Evolutionary conservation across 2,113 vertebrate species (phyloP), one percentile per base, ranked within the genome.

Genomic region (Bubo bubo): DNA sequence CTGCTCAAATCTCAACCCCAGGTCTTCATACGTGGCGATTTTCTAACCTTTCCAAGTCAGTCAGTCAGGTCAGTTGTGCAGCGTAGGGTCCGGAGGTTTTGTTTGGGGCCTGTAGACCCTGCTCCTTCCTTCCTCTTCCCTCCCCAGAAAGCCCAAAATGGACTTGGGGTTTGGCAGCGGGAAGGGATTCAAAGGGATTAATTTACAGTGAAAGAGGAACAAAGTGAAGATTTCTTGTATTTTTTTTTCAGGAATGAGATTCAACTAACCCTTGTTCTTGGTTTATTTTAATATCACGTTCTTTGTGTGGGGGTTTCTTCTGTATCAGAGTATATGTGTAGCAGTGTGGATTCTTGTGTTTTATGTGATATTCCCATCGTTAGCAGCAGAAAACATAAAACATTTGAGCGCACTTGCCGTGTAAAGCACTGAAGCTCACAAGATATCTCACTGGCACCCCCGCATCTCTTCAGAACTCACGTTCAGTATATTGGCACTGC

Each of bases 401-500:
- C 9, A 5, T 6, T 10, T 37, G 64, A 74, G 56, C 27, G 1
- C 3, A 0, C 10, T 17, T 39, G 62, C 76, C 34, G 24, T 9
- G 8, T 30, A 9, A 32, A 41, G 50, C 45, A 17, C 22, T 24
- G 73, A 23, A 26, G 28, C 63, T 22, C 26, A 3, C 21, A 3
- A 0, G 9, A 4, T 17, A 2, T 62, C 49, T 53, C 20, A 0
- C 53, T 24, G 52, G 37, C 34, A 28, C 34, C 35, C 8, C 32
- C 7, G 12, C 14, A 0, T 37, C 43, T 21, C 32, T 39, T 34
- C 60, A 71, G 81, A 58, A 4, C 28, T 47, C 20, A 0, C 0
- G 0, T 20, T 64, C 28, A 20, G 5, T 4, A 0, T 6, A 7
- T 34, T 34, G 37, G 16, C 72, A 16, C 50, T 41, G n/a, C n/a